These are phyloP conservation scores for Drosophila meridiana DNA, from an alignment of 2,888 invertebrate species.

Conservation along the genomic window DNA sequence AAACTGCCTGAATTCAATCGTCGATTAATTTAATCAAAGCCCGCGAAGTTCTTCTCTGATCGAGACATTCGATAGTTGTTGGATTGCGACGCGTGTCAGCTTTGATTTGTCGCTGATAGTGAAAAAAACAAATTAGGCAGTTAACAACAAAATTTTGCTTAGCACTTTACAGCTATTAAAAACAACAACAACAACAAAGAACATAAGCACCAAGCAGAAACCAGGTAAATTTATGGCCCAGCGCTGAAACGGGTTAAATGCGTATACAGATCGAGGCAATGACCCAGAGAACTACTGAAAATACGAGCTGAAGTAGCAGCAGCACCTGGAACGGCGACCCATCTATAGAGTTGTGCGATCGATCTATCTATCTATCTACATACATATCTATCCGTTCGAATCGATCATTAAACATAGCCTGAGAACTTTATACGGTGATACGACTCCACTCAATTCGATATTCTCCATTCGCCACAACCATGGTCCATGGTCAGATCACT, in stretches of 20 bases:
- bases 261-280: slow-evolving; percentile 54
- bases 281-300: slow-evolving; percentile 72
- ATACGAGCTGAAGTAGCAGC: slow-evolving; percentile 14
- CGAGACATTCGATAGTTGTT: slow-evolving; percentile 6
- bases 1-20: not conserved
- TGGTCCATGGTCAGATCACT: slow-evolving; percentile 10
- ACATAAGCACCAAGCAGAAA: slow-evolving; percentile 14
- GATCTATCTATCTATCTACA: slow-evolving; percentile 1
- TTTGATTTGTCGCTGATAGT: slow-evolving; percentile 50
- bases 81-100: slow-evolving; percentile 48
- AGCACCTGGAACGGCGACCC: slow-evolving; percentile 19
- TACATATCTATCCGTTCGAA: not conserved
- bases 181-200: slow-evolving; percentile 14
- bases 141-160: slow-evolving; percentile 50
- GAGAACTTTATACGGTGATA: slow-evolving; percentile 49
- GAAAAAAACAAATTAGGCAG: slow-evolving; percentile 58
- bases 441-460: slow-evolving; percentile 9
- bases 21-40: slow-evolving; percentile 2
- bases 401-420: slow-evolving; percentile 22
- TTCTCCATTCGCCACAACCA: slow-evolving; percentile 25
- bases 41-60: slow-evolving; percentile 25
- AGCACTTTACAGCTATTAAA: slow-evolving; percentile 64
- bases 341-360: slow-evolving; percentile 1
- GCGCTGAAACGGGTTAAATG: slow-evolving; percentile 52
- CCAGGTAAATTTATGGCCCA: slow-evolving; percentile 56